phyloP scores from a whole-genome alignment of 2,797 vertebrate genomes.

The Galago senegalensis region DNA sequence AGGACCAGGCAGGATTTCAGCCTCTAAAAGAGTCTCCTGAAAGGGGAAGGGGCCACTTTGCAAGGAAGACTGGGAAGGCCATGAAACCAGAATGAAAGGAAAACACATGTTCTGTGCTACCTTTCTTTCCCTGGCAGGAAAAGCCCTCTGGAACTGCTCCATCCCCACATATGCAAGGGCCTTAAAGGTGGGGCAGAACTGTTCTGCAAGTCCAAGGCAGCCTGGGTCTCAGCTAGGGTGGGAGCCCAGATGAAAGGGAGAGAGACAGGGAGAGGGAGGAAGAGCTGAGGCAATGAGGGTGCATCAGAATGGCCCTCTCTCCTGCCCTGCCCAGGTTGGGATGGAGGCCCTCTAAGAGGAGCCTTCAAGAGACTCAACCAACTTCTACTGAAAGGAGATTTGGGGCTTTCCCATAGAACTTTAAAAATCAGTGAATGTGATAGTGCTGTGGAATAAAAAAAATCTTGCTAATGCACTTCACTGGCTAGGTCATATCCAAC shows the following conservation, averaged over 20 bases:
- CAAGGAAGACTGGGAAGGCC: accelerated
- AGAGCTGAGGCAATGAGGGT: background rate
- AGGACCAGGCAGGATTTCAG: background rate
- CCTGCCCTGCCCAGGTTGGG: background rate
- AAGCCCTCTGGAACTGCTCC: background rate
- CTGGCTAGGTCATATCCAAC: accelerated
- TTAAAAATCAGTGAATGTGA: background rate
- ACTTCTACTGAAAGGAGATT: background rate
- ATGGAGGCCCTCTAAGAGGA: background rate
- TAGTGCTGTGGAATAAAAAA: too few species aligned
- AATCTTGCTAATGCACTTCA: accelerated
- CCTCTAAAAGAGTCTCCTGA: background rate
- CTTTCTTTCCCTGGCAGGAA: background rate
- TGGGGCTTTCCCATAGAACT: background rate
- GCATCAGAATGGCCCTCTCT: background rate
- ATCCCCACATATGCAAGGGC: accelerated
- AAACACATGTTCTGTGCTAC: background rate
- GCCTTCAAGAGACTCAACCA: background rate
- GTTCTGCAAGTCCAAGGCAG: background rate
- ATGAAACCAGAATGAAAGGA: background rate
- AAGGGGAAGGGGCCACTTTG: background rate
- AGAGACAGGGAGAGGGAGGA: background rate
- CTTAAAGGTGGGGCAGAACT: background rate
- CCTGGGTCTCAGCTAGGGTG: background rate
- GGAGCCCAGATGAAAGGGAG: slow-evolving; percentile 38